Evolutionary conservation across 1,140 invertebrate genomes (phyloP), one percentile per base, ranked within the genome.

Genomic region (Micrasema minimum): DNA sequence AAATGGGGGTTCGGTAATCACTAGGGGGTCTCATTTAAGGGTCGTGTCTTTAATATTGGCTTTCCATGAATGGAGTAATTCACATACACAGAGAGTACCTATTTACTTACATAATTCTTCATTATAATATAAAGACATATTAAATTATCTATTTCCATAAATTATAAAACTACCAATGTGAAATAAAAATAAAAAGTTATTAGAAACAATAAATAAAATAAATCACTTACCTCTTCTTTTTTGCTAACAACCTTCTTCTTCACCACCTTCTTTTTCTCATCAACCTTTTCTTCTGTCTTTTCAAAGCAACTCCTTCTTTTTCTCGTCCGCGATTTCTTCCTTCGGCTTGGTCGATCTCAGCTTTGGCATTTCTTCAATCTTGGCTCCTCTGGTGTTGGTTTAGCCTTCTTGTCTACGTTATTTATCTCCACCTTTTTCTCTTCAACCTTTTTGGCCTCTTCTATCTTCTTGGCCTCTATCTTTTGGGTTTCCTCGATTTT

Each of bases 361-460:
- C 79, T 87, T 88, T 38, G 83, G 78, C 76, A 87, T 83, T 62
- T 82, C 82, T 76, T 88, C 87, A 72, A 84, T 79, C 76, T 85
- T 83, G 23, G 79, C 38, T 18, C 72, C 76, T 85, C 82, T 11
- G 78, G 75, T 78, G 84, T 81, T 41, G 77, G 73, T 76, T 81
- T 80, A 55, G 80, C 76, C 48, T 76, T 75, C 61, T 75, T 70
- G 2, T 75, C 73, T 14, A 72, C 53, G 20, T 75, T 77, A 57
- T 72, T 73, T 26, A 71, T 48, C 53, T 71, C 74, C n/a, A 46
- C 3, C 23, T 79, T 77, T 38, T 80, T 77, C 5, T 77, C 75
- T 51, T 79, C 71, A 50, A 77, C 76, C 65, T 78, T 77, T 51
- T 80, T 79, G 57, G 79, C 79, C 55, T 80, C 79, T 77, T 80